Evolutionary conservation across 2,888 invertebrate genomes (phyloP), one percentile per base, ranked within the genome.

Genomic region (Thymelicus acteon): DNA sequence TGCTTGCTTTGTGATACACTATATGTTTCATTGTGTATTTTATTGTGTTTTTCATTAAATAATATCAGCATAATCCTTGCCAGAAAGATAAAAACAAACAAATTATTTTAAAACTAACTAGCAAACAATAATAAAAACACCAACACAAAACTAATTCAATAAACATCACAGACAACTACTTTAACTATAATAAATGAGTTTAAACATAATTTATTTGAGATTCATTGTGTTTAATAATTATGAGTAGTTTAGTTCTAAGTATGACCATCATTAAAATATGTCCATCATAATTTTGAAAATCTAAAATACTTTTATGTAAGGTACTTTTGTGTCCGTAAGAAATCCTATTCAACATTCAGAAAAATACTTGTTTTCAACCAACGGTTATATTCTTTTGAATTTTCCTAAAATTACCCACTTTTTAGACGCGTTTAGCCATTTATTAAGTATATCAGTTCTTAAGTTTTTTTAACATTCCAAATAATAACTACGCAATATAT

Each of bases 121-220:
- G 75, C 75, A 77, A 73, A 72, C 64, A 75, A 58, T 68, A 71
- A 62, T 54, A 62, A 61, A 19, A 49, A 67, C 61, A 44, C 12
- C 78, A 88, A 86, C 79, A 83, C 79, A 86, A 82, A 87, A 76
- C 80, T 84, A 87, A 80, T 79, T 84, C 78, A 85, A 82, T 82
- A 81, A 89, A 87, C 87, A 92, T 92, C 92, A 92, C 92, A 92
- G 92, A 91, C 86, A 87, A 81, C 90, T 91, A 92, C 85, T 72
- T 85, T 79, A 84, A 78, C 82, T 88, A 87, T 79, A 76, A 74
- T 80, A 82, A 84, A 85, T 89, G 86, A 89, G 83, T 84, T 83
- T 82, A 84, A 84, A 79, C 77, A 31, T 40, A 58, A 80, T 79
- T 31, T 77, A 80, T 80, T 82, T 85, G 89, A 91, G 88, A 89